phyloP scores from a whole-genome alignment of 2,888 invertebrate genomes.

The Brachyopa scutellaris region DNA sequence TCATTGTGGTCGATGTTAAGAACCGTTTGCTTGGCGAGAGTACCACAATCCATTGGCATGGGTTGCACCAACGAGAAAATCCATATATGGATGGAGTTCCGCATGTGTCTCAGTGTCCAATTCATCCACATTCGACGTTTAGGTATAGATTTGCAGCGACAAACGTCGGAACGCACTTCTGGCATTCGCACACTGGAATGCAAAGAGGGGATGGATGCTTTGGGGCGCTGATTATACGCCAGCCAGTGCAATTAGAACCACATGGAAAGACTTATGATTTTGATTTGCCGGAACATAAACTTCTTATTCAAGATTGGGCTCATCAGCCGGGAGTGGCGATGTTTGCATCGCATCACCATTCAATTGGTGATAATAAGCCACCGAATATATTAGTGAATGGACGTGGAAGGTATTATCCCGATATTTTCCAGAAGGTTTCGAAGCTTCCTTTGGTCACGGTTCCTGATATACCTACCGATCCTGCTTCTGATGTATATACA shows the following conservation, averaged over 20 bases:
- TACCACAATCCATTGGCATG: conserved; percentile 96
- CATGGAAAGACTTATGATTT: conserved; percentile 89
- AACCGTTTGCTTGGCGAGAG: conserved; percentile 91
- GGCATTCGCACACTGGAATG: conserved; percentile 91
- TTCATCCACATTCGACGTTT: conserved; percentile 88
- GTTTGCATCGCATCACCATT: conserved; percentile 93
- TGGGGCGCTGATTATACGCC: conserved; percentile 89
- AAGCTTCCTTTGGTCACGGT: no score
- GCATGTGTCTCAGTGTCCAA: conserved; percentile 92
- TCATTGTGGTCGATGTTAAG: conserved; percentile 90
- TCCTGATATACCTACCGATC: no score
- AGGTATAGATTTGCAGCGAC: conserved; percentile 89
- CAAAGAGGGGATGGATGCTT: conserved; percentile 93
- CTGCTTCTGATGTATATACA: no score
- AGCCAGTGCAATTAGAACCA: conserved; percentile 85
- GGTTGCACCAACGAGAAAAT: conserved; percentile 89
- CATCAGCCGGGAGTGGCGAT: conserved; percentile 87
- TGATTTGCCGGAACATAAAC: conserved; percentile 88
- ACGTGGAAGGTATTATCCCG: conserved; percentile 84
- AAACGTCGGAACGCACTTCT: conserved; percentile 92
- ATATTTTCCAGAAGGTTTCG: conserved; percentile 75
- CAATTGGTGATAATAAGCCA: conserved; percentile 91
- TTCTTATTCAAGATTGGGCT: conserved; percentile 92
- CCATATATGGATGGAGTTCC: conserved; percentile 96
- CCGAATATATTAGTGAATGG: conserved; percentile 92